A percentile compares a stretch with the other conserved stretches of the same genome.
These are phyloP conservation scores for Stenoptilia bipunctidactyla DNA, from an alignment of 2,888 invertebrate genomes.

Conservation along the genomic window DNA sequence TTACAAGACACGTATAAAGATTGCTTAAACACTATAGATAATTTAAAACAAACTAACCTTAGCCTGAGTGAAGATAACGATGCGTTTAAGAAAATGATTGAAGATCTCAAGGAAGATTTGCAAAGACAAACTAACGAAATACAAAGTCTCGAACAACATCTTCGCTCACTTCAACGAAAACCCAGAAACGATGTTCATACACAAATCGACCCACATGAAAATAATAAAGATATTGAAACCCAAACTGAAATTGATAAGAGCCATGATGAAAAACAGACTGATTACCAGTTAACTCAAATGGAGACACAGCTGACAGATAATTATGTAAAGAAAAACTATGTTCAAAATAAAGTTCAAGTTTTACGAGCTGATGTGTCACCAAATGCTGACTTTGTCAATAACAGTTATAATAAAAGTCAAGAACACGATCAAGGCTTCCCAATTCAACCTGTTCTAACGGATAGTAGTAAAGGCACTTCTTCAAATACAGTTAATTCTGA, in stretches of 20 bases:
- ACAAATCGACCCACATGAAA: constrained; percentile 19
- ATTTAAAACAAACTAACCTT: not conserved
- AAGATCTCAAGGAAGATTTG: constrained; percentile 24
- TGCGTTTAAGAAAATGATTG: constrained; percentile 19
- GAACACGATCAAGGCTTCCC: constrained; percentile 10
- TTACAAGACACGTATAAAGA: constrained; percentile 34
- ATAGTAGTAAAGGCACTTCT: no score
- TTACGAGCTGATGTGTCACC: not conserved
- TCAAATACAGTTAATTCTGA: no score
- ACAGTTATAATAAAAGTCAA: not conserved
- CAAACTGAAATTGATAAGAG: not conserved
- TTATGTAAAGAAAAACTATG: not conserved
- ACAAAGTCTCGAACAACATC: constrained; percentile 22
- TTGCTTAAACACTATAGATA: constrained; percentile 18
- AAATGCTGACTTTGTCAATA: not conserved
- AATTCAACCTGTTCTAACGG: no score
- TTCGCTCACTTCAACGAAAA: constrained; percentile 29
- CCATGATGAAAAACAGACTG: not conserved
- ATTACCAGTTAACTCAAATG: not conserved
- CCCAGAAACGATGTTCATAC: constrained; percentile 20
- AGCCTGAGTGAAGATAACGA: constrained; percentile 20
- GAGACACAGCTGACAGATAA: not conserved
- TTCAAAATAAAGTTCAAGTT: not conserved
- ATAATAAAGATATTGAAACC: constrained; percentile 10
- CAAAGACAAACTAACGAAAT: constrained; percentile 32